These are phyloP conservation scores for Crotalus adamanteus DNA, from an alignment of 2,797 vertebrate genomes.

Conservation along the genomic window DNA sequence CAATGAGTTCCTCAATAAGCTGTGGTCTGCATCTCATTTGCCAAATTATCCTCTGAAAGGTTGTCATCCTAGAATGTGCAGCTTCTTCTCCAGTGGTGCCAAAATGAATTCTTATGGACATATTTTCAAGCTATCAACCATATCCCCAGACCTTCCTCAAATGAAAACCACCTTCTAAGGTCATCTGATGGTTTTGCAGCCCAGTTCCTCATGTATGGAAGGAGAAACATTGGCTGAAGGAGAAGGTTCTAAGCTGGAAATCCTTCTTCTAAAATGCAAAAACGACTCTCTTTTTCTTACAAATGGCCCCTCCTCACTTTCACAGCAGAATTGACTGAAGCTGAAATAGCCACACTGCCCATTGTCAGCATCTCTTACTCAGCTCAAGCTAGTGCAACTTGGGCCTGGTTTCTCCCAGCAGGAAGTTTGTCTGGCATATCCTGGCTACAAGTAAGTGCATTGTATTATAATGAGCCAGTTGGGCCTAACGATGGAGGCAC, in stretches of 20 bases:
- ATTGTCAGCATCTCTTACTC: constrained; percentile 17
- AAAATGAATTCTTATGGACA: neutral
- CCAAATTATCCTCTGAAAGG: neutral
- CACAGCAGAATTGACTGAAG: neutral
- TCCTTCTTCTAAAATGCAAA: neutral
- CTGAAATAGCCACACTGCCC: rapidly evolving
- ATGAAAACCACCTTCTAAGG: neutral
- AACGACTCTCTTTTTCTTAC: neutral
- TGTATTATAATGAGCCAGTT: neutral
- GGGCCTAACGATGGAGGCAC: neutral
- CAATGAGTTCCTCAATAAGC: neutral
- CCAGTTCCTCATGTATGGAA: neutral
- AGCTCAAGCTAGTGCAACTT: constrained; percentile 41
- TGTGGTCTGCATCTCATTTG: neutral
- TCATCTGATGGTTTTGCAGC: neutral
- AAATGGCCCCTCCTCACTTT: neutral
- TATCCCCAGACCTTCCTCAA: neutral
- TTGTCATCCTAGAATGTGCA: neutral
- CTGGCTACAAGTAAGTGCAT: constrained; percentile 18
- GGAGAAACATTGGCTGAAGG: neutral
- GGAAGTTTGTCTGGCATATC: neutral
- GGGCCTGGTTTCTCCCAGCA: too few relatives aligned
- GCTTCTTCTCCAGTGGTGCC: neutral
- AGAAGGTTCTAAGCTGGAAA: neutral
- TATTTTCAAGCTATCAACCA: neutral